Evolutionary conservation across 2,113 vertebrate genomes (phyloP).

Genomic region (Leiothrix lutea): DNA sequence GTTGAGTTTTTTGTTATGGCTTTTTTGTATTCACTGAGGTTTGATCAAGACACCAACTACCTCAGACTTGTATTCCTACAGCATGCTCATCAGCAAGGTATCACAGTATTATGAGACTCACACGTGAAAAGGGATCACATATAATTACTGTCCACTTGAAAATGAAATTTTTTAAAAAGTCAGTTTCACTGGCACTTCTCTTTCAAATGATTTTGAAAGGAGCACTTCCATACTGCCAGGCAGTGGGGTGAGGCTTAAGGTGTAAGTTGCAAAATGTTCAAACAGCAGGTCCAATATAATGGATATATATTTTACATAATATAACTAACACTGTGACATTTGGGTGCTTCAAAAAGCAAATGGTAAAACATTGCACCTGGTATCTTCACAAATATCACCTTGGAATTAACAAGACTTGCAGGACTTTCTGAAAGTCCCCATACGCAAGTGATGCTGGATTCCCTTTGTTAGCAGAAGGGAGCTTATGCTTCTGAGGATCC

Average conservation of each 20-base stretch:
- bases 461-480: not conserved
- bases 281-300: not conserved
- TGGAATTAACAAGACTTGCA: not conserved
- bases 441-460: rapidly evolving
- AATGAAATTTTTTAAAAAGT: not conserved
- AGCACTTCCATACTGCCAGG: not conserved
- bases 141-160: not conserved
- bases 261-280: not conserved
- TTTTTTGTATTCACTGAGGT: not conserved
- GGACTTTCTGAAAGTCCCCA: not conserved
- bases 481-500: not conserved
- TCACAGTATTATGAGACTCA: not conserved
- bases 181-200: not conserved
- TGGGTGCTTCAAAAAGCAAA: not conserved
- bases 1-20: not conserved
- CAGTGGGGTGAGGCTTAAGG: not conserved
- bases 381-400: not conserved
- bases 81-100: not conserved
- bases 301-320: not conserved
- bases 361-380: not conserved
- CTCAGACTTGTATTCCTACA: not conserved
- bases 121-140: not conserved
- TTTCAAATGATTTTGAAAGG: not conserved
- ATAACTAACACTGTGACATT: not conserved
- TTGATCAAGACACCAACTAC: not conserved